Evolutionary conservation across 2,113 vertebrate genomes (phyloP), one percentile per base, ranked within the genome.

Genomic region (Oryzias celebensis): DNA sequence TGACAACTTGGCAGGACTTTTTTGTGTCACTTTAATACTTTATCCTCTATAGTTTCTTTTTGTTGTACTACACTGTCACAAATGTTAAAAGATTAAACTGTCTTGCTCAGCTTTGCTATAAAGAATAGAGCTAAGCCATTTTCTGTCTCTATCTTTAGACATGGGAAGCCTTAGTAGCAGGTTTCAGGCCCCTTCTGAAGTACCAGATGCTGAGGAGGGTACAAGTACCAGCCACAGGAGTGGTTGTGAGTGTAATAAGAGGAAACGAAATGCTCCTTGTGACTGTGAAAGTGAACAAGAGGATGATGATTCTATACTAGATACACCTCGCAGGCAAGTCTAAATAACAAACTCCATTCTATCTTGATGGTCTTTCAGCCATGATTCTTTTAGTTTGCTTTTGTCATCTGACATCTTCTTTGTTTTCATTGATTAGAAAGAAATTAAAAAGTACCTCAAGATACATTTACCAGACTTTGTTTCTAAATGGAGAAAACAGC

Each of bases 381-480:
- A 4, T 22, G 23, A 18, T 6, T 15, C 24, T 31, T 48, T 71
- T 31, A 1, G 16, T 51, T 44, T 49, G 44, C 13, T 36, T 13
- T 52, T 2, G 60, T 23, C 4, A 20, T 61, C 54, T 77, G 75
- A 16, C 42, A 52, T 73, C 14, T 58, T 68, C 58, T 55, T 6
- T 47, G 31, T 69, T 78, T 73, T 49, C 3, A n/a, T 20, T 13
- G 5, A 71, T 0, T 77, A 98, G 96, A 89, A 99, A 99, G 81
- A 98, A 96, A 68, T 51, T 98, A 75, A 98, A 96, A 87, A 97
- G 95, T 80, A 98, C 96, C 0, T 98, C 96, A 0, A 95, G 93
- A 43, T 99, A 98, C 64, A 98, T 99, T 84, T 99, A 98, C 76
- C 95, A 98, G 83, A 98, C 96, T 0, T 90, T 99, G 55, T 99